Conservation (phyloP, 2,113 vertebrate species). For the Eudyptes chrysolophus region DNA sequence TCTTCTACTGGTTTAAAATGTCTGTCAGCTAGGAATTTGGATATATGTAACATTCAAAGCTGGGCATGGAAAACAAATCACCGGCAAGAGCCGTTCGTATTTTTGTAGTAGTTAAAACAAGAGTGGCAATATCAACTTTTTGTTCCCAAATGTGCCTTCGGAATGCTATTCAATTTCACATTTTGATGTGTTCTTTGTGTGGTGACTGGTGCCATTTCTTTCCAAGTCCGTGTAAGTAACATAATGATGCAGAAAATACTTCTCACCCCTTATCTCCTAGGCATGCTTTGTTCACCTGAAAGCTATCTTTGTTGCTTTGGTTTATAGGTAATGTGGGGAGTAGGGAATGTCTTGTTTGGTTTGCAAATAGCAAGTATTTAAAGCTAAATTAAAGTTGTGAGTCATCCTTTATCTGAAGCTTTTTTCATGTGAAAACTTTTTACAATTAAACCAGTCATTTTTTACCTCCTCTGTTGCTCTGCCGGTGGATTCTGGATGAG, state of each 20-base stretch:
- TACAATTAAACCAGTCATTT: background rate
- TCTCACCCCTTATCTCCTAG: background rate
- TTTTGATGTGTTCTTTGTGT: background rate
- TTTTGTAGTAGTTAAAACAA: background rate
- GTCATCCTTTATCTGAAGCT: conserved; percentile 22
- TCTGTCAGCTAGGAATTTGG: background rate
- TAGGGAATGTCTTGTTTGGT: conserved; percentile 31
- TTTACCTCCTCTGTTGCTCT: background rate
- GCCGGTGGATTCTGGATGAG: background rate
- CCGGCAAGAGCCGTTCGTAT: background rate
- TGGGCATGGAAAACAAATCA: background rate
- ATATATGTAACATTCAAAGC: background rate
- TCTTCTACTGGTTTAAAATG: background rate
- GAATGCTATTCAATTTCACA: background rate
- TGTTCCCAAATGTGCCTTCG: background rate
- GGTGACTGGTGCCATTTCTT: background rate
- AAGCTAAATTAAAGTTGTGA: conserved; percentile 43
- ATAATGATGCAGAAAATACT: background rate
- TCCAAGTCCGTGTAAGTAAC: background rate
- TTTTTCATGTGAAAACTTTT: conserved; percentile 13
- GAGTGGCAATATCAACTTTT: background rate
- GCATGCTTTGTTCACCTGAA: conserved; percentile 1
- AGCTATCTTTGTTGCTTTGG: conserved; percentile 20
- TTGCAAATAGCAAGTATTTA: conserved; percentile 50
- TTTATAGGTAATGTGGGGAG: background rate